Conservation (phyloP, 2,888 invertebrate genomes). For the Zygaena filipendulae region DNA sequence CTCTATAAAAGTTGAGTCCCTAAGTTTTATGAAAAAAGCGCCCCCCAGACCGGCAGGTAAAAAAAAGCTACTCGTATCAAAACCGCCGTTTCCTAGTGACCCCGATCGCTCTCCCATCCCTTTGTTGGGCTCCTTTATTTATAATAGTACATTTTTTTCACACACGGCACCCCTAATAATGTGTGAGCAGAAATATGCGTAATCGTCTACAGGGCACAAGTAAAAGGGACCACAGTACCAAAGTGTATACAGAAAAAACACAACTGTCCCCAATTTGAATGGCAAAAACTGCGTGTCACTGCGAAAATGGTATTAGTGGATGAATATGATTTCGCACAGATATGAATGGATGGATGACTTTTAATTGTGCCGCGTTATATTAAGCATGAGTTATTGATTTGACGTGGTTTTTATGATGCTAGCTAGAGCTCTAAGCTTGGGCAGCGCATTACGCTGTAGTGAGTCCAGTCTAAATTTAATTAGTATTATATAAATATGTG, state of each 20-base stretch:
- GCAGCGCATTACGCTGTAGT: too few species aligned
- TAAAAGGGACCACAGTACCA: conserved; percentile 26
- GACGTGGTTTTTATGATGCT: conserved; percentile 42
- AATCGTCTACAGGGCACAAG: conserved; percentile 37
- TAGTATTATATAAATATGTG: too few species aligned
- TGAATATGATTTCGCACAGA: conserved; percentile 63
- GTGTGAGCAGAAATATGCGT: conserved; percentile 64
- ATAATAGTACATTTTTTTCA: conserved; percentile 67
- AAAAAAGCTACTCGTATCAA: conserved; percentile 65
- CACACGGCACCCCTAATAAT: conserved; percentile 64
- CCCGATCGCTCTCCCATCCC: conserved; percentile 66
- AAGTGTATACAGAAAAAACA: conserved; percentile 49
- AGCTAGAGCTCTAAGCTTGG: conserved; percentile 8
- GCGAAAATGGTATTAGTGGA: conserved; percentile 60
- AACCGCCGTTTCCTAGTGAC: conserved; percentile 69
- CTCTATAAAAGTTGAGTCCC: conserved; percentile 45
- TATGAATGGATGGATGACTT: conserved; percentile 62
- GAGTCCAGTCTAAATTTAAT: too few species aligned
- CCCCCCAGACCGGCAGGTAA: conserved; percentile 57
- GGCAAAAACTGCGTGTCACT: conserved; percentile 67
- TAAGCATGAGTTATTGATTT: conserved; percentile 66
- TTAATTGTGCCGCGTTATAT: conserved; percentile 62
- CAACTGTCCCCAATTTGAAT: conserved; percentile 65
- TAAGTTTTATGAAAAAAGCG: conserved; percentile 51
- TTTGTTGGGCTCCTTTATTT: conserved; percentile 63